Evolutionary conservation across 2,797 vertebrate genomes (phyloP).

Genomic region (Aeoliscus strigatus): DNA sequence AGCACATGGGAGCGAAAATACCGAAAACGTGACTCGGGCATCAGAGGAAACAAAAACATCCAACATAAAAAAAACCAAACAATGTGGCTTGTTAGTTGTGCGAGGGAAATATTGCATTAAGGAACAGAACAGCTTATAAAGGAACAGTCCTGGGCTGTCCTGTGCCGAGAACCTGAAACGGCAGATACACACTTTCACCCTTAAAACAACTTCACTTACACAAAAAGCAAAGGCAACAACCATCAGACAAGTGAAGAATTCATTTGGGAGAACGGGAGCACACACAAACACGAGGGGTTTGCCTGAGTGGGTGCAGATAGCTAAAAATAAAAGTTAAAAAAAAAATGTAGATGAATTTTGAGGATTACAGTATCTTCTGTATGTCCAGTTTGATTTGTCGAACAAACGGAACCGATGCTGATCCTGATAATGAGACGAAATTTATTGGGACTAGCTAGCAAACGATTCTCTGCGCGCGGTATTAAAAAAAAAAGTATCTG

Average conservation of each 20-base stretch:
- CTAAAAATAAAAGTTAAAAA: slow-evolving; percentile 9
- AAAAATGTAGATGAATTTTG: neutral
- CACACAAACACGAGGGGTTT: slow-evolving; percentile 20
- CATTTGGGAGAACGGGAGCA: slow-evolving; percentile 22
- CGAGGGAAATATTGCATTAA: slow-evolving; percentile 22
- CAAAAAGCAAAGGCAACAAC: too few species aligned
- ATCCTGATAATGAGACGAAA: too few species aligned
- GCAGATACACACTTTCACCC: slow-evolving; percentile 7
- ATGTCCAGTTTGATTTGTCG: slow-evolving; percentile 39
- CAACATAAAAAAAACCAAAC: slow-evolving; percentile 46
- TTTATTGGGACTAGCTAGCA: too few species aligned
- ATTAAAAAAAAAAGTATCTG: slow-evolving; percentile 35
- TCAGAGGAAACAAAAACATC: slow-evolving; percentile 16
- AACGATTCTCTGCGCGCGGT: neutral
- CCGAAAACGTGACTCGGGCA: slow-evolving; percentile 43
- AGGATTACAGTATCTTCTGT: slow-evolving; percentile 33
- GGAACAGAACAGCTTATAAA: slow-evolving; percentile 3
- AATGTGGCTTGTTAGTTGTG: slow-evolving; percentile 51
- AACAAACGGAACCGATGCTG: too few species aligned
- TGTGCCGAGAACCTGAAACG: slow-evolving; percentile 36
- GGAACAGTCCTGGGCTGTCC: slow-evolving; percentile 11
- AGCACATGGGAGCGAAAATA: slow-evolving; percentile 55
- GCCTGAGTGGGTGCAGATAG: too few species aligned
- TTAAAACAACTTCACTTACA: slow-evolving; percentile 17
- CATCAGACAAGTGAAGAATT: slow-evolving; percentile 3